Evolutionary conservation across 2,888 invertebrate genomes (phyloP).

Genomic region (Acrobasis suavella): DNA sequence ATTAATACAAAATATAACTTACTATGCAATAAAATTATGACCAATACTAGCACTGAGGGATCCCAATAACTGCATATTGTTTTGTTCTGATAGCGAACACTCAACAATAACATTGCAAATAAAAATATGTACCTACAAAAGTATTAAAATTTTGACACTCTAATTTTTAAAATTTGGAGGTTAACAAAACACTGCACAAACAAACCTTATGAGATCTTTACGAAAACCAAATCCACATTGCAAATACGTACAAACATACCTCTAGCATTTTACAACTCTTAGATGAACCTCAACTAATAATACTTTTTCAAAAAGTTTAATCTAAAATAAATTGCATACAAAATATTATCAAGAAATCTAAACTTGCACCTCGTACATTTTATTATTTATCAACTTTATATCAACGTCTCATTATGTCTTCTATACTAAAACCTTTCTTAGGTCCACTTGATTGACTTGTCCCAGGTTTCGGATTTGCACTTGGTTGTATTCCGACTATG

Average conservation of each 20-base stretch:
- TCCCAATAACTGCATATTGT: slow-evolving; percentile 47
- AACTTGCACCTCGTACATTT: slow-evolving; percentile 20
- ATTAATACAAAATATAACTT: slow-evolving; percentile 29
- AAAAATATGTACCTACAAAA: slow-evolving; percentile 46
- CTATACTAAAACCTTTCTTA: slow-evolving; percentile 94
- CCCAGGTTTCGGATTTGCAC: slow-evolving; percentile 73
- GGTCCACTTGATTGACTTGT: slow-evolving; percentile 84
- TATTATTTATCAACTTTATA: slow-evolving; percentile 30
- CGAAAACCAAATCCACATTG: slow-evolving; percentile 79
- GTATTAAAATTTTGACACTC: slow-evolving; percentile 55
- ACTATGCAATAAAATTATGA: slow-evolving; percentile 36
- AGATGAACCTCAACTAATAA: slow-evolving; percentile 68
- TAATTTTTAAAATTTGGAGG: slow-evolving; percentile 77
- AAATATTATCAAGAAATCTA: slow-evolving; percentile 4
- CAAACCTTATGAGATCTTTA: slow-evolving; percentile 82
- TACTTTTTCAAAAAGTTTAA: slow-evolving; percentile 59
- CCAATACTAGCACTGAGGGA: slow-evolving; percentile 49
- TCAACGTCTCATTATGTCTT: slow-evolving; percentile 94
- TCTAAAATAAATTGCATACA: slow-evolving; percentile 11
- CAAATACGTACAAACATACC: slow-evolving; percentile 72
- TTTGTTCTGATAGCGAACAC: slow-evolving; percentile 47
- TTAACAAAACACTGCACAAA: slow-evolving; percentile 83
- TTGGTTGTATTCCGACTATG: slow-evolving; percentile 77
- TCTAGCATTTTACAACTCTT: slow-evolving; percentile 59
- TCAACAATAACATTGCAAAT: slow-evolving; percentile 55